Conservation (phyloP, 2,888 invertebrate genomes). For the Chaetogeoica ovagalla region DNA sequence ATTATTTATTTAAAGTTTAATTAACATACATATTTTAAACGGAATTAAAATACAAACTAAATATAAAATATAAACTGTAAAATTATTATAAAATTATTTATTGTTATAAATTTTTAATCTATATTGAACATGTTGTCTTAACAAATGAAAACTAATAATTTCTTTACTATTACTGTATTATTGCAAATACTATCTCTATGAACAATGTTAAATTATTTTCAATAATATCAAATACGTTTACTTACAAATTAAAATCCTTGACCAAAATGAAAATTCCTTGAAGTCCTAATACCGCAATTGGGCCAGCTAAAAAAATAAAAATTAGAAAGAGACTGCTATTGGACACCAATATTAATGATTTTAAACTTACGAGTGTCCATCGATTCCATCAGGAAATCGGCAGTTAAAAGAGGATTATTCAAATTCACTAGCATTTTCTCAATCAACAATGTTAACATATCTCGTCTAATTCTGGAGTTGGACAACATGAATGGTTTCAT, state of each 20-base stretch:
- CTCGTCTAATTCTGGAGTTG: conserved; percentile 33
- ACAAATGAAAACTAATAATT: background rate
- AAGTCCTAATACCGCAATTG: conserved; percentile 83
- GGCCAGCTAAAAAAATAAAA: conserved; percentile 68
- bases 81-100: no score
- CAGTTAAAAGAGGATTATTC: conserved; percentile 78
- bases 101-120: no score
- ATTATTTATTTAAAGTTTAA: no score
- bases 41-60: no score
- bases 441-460: conserved; percentile 77
- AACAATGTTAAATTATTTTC: background rate
- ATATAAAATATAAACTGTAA: no score
- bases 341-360: background rate
- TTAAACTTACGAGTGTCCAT: conserved; percentile 70
- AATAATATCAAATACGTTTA: conserved; percentile 54
- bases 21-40: no score
- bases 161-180: background rate
- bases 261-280: conserved; percentile 91
- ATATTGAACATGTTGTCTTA: background rate
- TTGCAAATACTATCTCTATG: background rate
- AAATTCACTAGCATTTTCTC: conserved; percentile 81
- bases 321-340: background rate
- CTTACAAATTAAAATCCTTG: conserved; percentile 81
- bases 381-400: conserved; percentile 90
- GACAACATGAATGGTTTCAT: conserved; percentile 38